phyloP scores from a whole-genome alignment of 2,797 vertebrate genomes.

The Hylomyscus alleni region DNA sequence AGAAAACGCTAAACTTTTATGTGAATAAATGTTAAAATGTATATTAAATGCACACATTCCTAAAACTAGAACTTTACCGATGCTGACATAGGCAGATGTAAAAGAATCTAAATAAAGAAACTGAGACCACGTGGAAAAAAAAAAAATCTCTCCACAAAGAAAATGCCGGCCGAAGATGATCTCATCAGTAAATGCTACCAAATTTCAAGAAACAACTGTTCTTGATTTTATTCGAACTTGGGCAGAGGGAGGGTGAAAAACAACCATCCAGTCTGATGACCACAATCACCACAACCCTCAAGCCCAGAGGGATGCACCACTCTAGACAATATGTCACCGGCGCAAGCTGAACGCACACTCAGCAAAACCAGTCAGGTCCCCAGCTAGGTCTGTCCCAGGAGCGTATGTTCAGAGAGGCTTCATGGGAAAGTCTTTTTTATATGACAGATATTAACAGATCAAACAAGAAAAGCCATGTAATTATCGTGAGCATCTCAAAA shows the following conservation, averaged over 20 bases:
- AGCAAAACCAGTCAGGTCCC: background rate
- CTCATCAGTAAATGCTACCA: slow-evolving; percentile 26
- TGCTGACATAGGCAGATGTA: slow-evolving; percentile 20
- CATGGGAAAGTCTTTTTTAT: slow-evolving; percentile 30
- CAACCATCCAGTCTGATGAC: background rate
- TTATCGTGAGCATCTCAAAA: slow-evolving; percentile 24
- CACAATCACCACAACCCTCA: background rate
- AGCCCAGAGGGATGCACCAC: background rate
- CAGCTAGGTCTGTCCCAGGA: background rate
- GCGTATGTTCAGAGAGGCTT: background rate
- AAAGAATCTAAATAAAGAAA: slow-evolving; percentile 23
- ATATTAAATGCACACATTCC: slow-evolving; percentile 23
- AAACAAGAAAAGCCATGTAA: slow-evolving; percentile 34
- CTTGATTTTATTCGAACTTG: slow-evolving; percentile 24
- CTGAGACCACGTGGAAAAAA: slow-evolving; percentile 6
- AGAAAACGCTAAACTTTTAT: background rate
- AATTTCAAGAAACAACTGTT: slow-evolving; percentile 20
- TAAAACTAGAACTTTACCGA: slow-evolving; percentile 46
- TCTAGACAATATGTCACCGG: background rate
- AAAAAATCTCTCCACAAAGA: slow-evolving; percentile 38
- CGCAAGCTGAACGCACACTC: background rate
- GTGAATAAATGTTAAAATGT: background rate
- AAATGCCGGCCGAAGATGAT: background rate
- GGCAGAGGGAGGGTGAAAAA: background rate
- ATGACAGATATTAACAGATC: slow-evolving; percentile 4